A percentile compares a stretch with the other conserved stretches of the same genome.
phyloP scores from a whole-genome alignment of 2,113 vertebrate genomes.

The Herpailurus yagouaroundi region DNA sequence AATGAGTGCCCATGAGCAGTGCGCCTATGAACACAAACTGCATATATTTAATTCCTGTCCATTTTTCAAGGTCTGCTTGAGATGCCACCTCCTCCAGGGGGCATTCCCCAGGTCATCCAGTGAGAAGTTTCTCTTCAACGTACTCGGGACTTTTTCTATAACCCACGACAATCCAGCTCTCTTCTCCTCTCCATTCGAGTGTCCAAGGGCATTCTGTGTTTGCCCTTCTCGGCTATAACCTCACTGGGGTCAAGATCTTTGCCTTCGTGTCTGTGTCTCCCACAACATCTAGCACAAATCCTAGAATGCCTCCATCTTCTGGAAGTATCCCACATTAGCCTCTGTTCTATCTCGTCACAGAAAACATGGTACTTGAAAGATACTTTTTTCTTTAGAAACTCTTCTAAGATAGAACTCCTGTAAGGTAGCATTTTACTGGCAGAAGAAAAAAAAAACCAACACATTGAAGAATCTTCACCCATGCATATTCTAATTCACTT shows the following conservation, averaged over 20 bases:
- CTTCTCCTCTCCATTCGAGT: background rate
- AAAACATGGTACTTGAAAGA: conserved; percentile 40
- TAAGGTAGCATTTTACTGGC: conserved; percentile 31
- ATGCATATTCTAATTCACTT: conserved; percentile 30
- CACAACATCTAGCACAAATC: background rate
- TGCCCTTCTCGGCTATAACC: background rate
- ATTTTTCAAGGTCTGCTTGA: background rate
- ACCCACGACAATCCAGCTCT: background rate
- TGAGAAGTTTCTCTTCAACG: background rate
- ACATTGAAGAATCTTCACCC: conserved; percentile 23
- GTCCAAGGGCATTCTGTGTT: background rate
- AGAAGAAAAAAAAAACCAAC: background rate
- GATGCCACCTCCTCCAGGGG: background rate
- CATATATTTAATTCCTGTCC: background rate
- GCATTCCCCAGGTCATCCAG: background rate
- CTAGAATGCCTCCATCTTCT: background rate
- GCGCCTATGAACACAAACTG: background rate
- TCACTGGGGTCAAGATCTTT: background rate
- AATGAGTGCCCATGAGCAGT: background rate
- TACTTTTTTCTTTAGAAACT: conserved; percentile 61
- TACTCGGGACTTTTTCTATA: background rate
- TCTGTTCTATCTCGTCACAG: background rate
- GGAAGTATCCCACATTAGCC: background rate
- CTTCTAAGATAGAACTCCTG: conserved; percentile 31
- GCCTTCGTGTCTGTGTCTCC: background rate